Base-by-base conservation (phyloP, 2,888 invertebrate species). In the Ormyrus pomaceus region DNA sequence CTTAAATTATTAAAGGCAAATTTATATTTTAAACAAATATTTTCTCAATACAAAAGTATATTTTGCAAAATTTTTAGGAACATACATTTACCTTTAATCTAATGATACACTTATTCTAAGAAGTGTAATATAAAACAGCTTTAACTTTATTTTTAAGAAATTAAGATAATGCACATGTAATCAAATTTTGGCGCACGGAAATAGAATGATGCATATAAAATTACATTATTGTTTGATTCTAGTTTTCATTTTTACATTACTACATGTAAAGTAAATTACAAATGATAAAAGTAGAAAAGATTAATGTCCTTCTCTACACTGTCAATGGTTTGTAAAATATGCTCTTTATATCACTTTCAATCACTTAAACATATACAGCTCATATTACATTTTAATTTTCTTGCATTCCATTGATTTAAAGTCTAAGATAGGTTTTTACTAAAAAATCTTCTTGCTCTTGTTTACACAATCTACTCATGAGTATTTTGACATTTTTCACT, bases 131-230 rank as follows among this genome's bases (percentile, higher is more conserved):
- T 2, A 3, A 34, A 34, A 34, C 4, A 34, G 34, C 2, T 34
- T 34, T 34, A 34, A 48, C 50, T 46, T 13, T 5, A 1, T 19
- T 73, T 65, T 56, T 56, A 13, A 19, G 9, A 6, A 74, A 51
- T 3, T 3, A 51, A 45, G 64, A 13, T 72, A 66, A 72, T 6
- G 55, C 6, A 7, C 48, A 2, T 46, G 8, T 51, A 65, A 59
- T 75, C 64, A 75, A 79, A 79, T 70, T 48, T 53, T 58, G 11
- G 51, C 0, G 8, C 45, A 77, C 56, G 59, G n/a, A 65, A 58
- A 58, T 77, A 50, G 46, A 46, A 73, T 69, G 45, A 66, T 55
- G 58, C 7, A 59, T 70, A 79, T 59, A 79, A 69, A 79, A 71
- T 59, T 65, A 48, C 53, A 53, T 34, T 48, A 64, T 53, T 58